Percentiles rank a stretch among this genome's conserved stretches.
Evolutionary conservation across 2,888 invertebrate species (phyloP).

Genomic region (Hypena proboscidalis): DNA sequence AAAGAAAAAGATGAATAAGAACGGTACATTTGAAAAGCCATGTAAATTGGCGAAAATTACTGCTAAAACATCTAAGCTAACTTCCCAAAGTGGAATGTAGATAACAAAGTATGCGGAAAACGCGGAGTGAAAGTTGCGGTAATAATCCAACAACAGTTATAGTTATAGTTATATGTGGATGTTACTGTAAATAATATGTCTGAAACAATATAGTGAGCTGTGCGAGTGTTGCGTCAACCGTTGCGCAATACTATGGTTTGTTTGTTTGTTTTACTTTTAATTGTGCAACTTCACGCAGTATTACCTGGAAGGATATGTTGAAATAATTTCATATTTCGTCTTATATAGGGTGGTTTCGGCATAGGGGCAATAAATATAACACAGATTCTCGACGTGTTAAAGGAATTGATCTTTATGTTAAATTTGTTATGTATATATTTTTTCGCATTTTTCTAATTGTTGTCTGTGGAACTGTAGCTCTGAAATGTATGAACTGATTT

Average conservation of each 20-base stretch:
- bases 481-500: too few relatives aligned
- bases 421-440: too few relatives aligned
- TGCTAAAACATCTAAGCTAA: slow-evolving; percentile 29
- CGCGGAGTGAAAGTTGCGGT: slow-evolving; percentile 38
- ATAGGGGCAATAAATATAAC: too few relatives aligned
- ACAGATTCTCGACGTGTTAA: too few relatives aligned
- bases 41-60: slow-evolving; percentile 28
- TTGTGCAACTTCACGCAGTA: too few relatives aligned
- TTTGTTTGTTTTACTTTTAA: slow-evolving; percentile 28
- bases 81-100: slow-evolving; percentile 29
- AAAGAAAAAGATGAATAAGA: background rate
- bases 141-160: slow-evolving; percentile 19
- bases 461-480: too few relatives aligned
- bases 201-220: slow-evolving; percentile 37
- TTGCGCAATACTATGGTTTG: slow-evolving; percentile 32
- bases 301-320: too few relatives aligned
- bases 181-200: slow-evolving; percentile 43
- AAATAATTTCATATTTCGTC: too few relatives aligned
- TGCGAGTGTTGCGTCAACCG: slow-evolving; percentile 19
- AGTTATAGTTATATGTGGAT: slow-evolving; percentile 11
- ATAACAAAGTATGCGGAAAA: slow-evolving; percentile 31
- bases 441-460: too few relatives aligned
- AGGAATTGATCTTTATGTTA: too few relatives aligned
- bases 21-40: slow-evolving; percentile 21
- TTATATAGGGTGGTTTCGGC: too few relatives aligned